Evolutionary conservation across 2,113 vertebrate species (phyloP), one percentile per base, ranked within the genome.

Genomic region (Stegastes partitus): DNA sequence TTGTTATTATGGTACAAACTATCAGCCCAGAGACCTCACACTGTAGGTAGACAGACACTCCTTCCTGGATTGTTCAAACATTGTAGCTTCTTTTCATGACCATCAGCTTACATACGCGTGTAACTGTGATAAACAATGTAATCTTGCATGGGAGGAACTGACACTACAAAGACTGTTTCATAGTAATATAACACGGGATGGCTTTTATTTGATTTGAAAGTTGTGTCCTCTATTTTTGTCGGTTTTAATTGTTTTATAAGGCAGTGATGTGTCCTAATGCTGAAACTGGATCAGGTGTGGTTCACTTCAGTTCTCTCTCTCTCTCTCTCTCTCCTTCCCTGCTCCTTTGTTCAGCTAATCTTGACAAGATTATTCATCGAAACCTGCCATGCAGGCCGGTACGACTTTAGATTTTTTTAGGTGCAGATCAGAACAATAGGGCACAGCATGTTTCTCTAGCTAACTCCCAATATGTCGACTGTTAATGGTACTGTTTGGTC

Each of bases 311-410:
- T 44, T 65, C 53, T 53, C 25, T 58, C 49, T 57, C 77, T 68
- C 51, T 65, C 53, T 53, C 25, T 58, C 49, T 57, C 77, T 68
- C 51, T 83, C 53, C 42, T 58, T 68, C 23, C 31, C 64, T 74
- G 31, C 49, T 57, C 68, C 61, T 73, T 89, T 85, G 81, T 79
- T 81, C 19, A 26, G n/a, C 79, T 81, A 66, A 75, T 85, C 70
- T 59, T 19, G 44, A 34, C 59, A 22, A 75, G 54, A 84, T 77
- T 70, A 71, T 83, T 86, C 66, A 78, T 74, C 73, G 84, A 31
- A 84, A 92, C 83, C 88, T 90, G 87, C 83, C 81, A 87, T 83
- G 84, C 89, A 86, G 91, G 80, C 84, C 57, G 69, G 69, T 83
- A 42, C 25, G 26, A 79, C 53, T 78, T 65, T 71, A 59, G 73